Evolutionary conservation across 1,140 invertebrate genomes (phyloP).

Genomic region (Bombus confusus): DNA sequence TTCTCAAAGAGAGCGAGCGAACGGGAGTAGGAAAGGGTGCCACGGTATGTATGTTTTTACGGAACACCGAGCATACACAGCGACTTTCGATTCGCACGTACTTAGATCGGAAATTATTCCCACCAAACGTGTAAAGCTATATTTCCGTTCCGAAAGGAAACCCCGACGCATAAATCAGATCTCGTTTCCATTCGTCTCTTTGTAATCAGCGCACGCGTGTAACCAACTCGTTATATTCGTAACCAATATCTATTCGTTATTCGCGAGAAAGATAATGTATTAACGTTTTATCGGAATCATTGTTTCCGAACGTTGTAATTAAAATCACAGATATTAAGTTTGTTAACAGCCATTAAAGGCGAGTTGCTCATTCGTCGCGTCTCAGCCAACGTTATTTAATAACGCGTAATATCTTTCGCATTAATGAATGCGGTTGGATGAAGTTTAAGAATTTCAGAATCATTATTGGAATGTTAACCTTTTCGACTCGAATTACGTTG

Average conservation of each 20-base stretch:
- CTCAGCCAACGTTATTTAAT: neutral
- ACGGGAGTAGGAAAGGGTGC: neutral
- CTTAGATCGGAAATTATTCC: constrained; percentile 2
- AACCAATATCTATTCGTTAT: neutral
- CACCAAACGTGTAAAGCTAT: neutral
- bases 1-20: neutral
- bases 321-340: neutral
- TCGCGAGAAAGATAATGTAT: neutral
- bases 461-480: neutral
- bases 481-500: neutral
- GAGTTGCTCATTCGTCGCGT: neutral
- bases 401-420: neutral
- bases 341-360: neutral
- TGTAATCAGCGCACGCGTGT: neutral
- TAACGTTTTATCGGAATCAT: neutral
- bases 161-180: neutral
- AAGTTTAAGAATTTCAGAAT: constrained; percentile 1
- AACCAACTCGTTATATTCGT: neutral
- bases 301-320: neutral
- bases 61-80: neutral
- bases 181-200: neutral
- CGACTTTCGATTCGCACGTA: neutral
- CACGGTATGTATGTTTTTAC: constrained; percentile 1
- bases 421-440: neutral
- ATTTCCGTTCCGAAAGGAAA: neutral